A percentile compares a stretch with the other conserved stretches of the same genome.
Evolutionary conservation across 2,888 invertebrate species (phyloP).

Genomic region (Drosophila mettleri): DNA sequence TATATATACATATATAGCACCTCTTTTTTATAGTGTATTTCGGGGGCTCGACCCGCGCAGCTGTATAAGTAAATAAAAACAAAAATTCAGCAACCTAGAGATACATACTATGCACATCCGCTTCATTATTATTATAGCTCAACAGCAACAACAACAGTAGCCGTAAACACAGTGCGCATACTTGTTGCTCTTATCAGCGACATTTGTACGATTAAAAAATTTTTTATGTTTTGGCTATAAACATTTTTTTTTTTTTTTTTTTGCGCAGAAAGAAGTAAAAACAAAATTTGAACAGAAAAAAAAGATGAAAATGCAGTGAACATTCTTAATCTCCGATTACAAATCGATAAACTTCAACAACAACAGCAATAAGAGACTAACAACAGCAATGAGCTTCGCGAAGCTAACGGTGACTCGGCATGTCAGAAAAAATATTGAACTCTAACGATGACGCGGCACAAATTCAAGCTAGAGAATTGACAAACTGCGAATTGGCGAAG

Average conservation of each 20-base stretch:
- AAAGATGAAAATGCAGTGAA: constrained; percentile 33
- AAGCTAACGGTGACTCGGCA: constrained; percentile 69
- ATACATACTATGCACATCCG: constrained; percentile 14
- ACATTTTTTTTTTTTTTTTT: constrained; percentile 12
- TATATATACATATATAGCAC: constrained; percentile 11
- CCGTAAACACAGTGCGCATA: constrained; percentile 10
- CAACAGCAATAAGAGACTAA: constrained; percentile 27
- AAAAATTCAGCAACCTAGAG: constrained; percentile 19
- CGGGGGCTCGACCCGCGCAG: constrained; percentile 51
- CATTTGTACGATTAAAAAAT: constrained; percentile 8
- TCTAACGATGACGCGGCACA: constrained; percentile 73
- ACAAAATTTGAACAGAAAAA: constrained; percentile 4
- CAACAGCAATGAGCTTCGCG: constrained; percentile 33
- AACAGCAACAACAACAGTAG: constrained; percentile 3
- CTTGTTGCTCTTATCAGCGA: constrained; percentile 31
- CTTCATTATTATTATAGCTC: constrained; percentile 3
- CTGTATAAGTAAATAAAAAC: constrained; percentile 43
- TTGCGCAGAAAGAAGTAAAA: constrained; percentile 23
- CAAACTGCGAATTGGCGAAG: constrained; percentile 23
- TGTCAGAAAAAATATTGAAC: constrained; percentile 56
- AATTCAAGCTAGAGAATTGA: constrained; percentile 28
- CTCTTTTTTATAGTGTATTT: constrained; percentile 22
- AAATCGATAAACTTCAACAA: constrained; percentile 45
- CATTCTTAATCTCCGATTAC: constrained; percentile 66
- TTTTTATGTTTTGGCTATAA: constrained; percentile 29